Base-by-base conservation (phyloP, 1,140 invertebrate genomes). In the Drosophila navojoa region DNA sequence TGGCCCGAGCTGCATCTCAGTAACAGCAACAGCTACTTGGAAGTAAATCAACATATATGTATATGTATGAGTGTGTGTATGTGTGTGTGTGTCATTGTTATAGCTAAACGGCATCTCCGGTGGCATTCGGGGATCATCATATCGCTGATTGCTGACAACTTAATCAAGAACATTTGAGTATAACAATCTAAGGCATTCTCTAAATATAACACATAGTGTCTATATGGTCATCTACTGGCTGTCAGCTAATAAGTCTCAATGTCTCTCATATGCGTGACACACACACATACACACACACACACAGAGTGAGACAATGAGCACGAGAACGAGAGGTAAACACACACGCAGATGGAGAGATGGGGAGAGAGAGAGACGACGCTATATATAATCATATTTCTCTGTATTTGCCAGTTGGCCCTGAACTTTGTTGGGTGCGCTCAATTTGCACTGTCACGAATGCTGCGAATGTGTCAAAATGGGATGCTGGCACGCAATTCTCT, bases 371-470 rank as follows among this genome's bases (percentile, higher is more conserved):
- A 10, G 32, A 35, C 3, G 40, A 1, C 40, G 32, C 35, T 38
- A 38, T 38, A 38, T 38, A 38, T 44, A 44, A 75, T 47, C 64
- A 58, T 66, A 61, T 74, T 55, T 38, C 13, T 38, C 35, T 25
- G 57, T 44, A 62, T 70, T 54, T 45, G 49, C 50, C 29, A 76
- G 66, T 38, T 57, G 81, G 68, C 81, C 81, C 81, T 85, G 81
- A 85, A 85, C 81, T 85, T 85, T 85, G 81, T 85, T 85, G 81
- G 77, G 81, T 50, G 47, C 61, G 52, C 76, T 81, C 78, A 85
- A 86, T 85, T 85, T 86, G 81, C 81, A 85, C 81, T 67, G 81
- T 71, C 81, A 77, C 81, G 61, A 85, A 81, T 45, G 42, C 73
- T 66, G 72, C 73, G 75, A 82, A 84, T 84, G 54, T 85, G 81